Percentiles rank a stretch among this genome's conserved stretches.
phyloP scores from a whole-genome alignment of 2,113 vertebrate genomes.

The Muscicapa adusta region DNA sequence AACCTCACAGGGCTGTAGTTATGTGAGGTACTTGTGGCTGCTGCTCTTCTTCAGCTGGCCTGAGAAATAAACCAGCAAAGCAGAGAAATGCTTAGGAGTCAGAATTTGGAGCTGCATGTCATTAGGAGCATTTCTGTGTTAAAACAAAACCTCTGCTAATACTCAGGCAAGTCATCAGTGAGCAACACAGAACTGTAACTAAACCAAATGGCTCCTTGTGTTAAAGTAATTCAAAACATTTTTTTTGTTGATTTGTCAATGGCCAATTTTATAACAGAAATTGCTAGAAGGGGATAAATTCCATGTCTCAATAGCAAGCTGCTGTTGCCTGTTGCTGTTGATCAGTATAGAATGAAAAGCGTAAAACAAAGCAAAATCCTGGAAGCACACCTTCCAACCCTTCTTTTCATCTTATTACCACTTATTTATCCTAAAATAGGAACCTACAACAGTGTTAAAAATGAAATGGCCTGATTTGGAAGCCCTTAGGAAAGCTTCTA shows the following conservation, averaged over 20 bases:
- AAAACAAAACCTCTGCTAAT: neutral
- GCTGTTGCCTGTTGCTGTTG: neutral
- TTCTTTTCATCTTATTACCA: neutral
- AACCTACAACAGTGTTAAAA: neutral
- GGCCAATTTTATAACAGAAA: neutral
- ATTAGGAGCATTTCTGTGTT: neutral
- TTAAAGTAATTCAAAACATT: neutral
- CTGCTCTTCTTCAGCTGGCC: neutral
- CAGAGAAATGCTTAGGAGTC: neutral
- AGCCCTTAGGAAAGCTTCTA: neutral
- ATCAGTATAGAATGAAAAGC: neutral
- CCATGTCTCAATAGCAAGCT: neutral
- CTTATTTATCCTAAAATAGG: neutral
- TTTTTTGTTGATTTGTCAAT: neutral
- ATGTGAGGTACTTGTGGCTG: neutral
- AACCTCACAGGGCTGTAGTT: neutral
- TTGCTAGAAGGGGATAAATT: neutral
- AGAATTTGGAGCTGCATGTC: neutral
- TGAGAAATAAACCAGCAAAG: neutral
- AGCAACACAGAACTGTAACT: neutral
- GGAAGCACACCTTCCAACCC: neutral
- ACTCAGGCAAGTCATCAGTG: neutral
- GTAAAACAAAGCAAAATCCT: neutral
- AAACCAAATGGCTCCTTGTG: neutral
- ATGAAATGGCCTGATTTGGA: neutral